Conservation (phyloP, 2,888 invertebrate species). For the Periphyllus acericola region DNA sequence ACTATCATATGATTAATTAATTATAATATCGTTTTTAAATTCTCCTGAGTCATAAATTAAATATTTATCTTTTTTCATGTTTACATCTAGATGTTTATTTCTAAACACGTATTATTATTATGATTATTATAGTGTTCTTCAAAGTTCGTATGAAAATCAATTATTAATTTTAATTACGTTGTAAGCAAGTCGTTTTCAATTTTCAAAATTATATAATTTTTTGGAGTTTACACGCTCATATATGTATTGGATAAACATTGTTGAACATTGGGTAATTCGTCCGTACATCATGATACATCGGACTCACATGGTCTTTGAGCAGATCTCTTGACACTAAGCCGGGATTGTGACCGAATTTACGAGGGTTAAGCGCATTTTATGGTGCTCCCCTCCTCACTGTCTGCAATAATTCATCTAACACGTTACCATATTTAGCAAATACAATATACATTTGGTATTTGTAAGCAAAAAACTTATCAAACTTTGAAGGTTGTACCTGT, state of each 20-base stretch:
- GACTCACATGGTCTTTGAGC: constrained; percentile 38
- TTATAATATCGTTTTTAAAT: too few relatives aligned
- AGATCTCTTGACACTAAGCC: constrained; percentile 57
- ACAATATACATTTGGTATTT: neutral
- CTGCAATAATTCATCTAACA: constrained; percentile 47
- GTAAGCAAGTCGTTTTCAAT: neutral
- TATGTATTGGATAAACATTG: constrained; percentile 18
- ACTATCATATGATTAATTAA: too few relatives aligned
- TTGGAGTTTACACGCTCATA: neutral
- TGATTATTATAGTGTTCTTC: too few relatives aligned
- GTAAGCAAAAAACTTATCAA: neutral
- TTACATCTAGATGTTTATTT: too few relatives aligned
- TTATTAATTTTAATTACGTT: neutral
- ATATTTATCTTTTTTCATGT: too few relatives aligned
- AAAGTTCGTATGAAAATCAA: too few relatives aligned
- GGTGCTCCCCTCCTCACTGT: constrained; percentile 25
- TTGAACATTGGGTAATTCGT: constrained; percentile 24
- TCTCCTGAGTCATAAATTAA: too few relatives aligned
- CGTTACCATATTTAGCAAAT: constrained; percentile 21
- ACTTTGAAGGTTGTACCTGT: neutral
- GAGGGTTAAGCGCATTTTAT: constrained; percentile 54
- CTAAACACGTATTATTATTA: too few relatives aligned
- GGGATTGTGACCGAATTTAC: constrained; percentile 58
- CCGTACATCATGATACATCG: constrained; percentile 31
- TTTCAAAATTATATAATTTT: neutral